phyloP scores from a whole-genome alignment of 2,888 invertebrate genomes.

The Melanophora roralis region DNA sequence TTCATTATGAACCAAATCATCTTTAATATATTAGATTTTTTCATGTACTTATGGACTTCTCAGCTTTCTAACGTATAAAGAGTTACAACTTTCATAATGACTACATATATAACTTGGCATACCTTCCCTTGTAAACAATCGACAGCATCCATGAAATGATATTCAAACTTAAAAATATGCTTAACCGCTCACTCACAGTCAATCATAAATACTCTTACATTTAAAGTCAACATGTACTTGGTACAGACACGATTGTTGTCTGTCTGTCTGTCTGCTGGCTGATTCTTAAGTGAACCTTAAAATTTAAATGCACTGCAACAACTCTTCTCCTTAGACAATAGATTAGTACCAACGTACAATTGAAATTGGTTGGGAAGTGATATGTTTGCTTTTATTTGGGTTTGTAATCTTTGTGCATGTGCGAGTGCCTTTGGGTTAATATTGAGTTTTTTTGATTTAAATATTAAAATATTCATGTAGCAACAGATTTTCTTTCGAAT shows the following conservation, averaged over 20 bases:
- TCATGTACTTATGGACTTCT: too few species aligned
- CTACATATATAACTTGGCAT: neutral
- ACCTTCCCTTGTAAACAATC: conserved; percentile 14
- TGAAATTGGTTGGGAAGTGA: conserved; percentile 27
- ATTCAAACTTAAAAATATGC: conserved; percentile 33
- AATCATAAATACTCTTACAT: conserved; percentile 52
- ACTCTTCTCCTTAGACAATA: conserved; percentile 23
- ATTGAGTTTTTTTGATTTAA: neutral
- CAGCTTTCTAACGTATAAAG: too few species aligned
- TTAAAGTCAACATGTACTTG: conserved; percentile 29
- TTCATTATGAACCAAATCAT: too few species aligned
- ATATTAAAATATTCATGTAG: neutral
- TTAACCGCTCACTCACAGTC: conserved; percentile 42
- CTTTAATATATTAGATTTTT: too few species aligned
- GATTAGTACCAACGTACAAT: conserved; percentile 17
- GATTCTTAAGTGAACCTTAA: neutral
- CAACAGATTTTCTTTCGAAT: conserved; percentile 9
- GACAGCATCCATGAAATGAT: conserved; percentile 21
- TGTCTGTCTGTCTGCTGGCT: conserved; percentile 21
- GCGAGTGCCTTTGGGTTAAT: neutral
- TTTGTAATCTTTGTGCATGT: conserved; percentile 8
- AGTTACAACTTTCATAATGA: too few species aligned
- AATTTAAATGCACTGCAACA: conserved; percentile 41
- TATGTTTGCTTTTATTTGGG: conserved; percentile 20
- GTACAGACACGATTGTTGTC: neutral